Evolutionary conservation across 35 echinoderm and acorn worm genomes (phyloP).

Genomic region (Ptychodera flava): DNA sequence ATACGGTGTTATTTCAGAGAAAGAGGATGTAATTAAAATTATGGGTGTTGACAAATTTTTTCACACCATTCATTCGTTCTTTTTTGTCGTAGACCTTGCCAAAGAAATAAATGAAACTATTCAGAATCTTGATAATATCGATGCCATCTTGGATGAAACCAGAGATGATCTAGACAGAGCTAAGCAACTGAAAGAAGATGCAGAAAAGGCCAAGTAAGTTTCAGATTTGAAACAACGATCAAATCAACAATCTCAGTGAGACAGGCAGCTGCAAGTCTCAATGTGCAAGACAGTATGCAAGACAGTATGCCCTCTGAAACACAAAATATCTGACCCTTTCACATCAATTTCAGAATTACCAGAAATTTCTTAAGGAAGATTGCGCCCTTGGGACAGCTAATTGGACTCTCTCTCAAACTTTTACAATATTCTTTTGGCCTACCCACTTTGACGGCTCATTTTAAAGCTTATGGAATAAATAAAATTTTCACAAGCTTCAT

Average conservation of each 20-base stretch:
- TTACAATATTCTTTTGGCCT: too few species aligned
- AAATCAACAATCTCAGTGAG: background rate
- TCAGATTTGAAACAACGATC: background rate
- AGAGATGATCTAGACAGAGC: slow-evolving; percentile 67
- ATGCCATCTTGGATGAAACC: slow-evolving; percentile 71
- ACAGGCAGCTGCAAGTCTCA: background rate
- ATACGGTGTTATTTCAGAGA: too few species aligned
- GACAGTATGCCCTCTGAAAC: background rate
- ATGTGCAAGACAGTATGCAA: background rate
- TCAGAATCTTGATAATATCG: slow-evolving; percentile 67
- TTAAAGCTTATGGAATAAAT: too few species aligned
- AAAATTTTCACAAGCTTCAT: too few species aligned
- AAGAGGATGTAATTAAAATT: too few species aligned
- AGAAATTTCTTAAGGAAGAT: background rate
- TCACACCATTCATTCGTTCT: too few species aligned
- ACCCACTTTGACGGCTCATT: too few species aligned
- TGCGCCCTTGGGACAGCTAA: background rate
- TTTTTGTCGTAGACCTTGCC: slow-evolving; percentile 60
- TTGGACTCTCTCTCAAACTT: too few species aligned
- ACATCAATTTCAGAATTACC: background rate
- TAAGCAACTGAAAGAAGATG: slow-evolving; percentile 59
- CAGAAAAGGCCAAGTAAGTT: slow-evolving; percentile 79
- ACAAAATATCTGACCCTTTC: background rate
- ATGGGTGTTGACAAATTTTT: too few species aligned
- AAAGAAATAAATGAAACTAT: slow-evolving; percentile 73